phyloP scores from a whole-genome alignment of 2,888 invertebrate species.

The Heteropelma amictum region DNA sequence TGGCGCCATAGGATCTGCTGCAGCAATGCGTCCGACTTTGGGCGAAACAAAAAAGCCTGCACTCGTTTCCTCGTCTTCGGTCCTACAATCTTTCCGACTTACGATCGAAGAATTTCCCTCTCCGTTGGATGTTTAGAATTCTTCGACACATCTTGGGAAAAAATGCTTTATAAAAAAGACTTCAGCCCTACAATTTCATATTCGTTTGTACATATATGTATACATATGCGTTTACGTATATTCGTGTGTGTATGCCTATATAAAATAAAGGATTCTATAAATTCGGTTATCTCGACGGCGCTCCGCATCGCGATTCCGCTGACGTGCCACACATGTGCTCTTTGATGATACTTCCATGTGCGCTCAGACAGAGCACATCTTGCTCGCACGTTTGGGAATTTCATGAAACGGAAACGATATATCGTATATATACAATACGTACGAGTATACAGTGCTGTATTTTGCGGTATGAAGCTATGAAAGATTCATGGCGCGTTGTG shows the following conservation, averaged over 20 bases:
- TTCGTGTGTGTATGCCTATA: neutral
- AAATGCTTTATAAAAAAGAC: neutral
- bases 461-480: conserved; percentile 63
- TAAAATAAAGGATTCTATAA: conserved; percentile 19
- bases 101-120: neutral
- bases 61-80: too few species aligned
- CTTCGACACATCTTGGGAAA: neutral
- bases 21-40: too few species aligned
- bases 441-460: conserved; percentile 7
- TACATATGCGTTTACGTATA: neutral
- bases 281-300: conserved; percentile 25
- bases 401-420: conserved; percentile 53
- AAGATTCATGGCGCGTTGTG: conserved; percentile 74
- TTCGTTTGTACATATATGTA: neutral
- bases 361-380: conserved; percentile 26
- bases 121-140: neutral
- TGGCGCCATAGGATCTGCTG: too few species aligned
- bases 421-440: conserved; percentile 1
- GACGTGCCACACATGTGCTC: conserved; percentile 52
- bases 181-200: neutral
- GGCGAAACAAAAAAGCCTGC: too few species aligned
- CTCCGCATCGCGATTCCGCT: conserved; percentile 54
- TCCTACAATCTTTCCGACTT: neutral
- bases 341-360: conserved; percentile 28
- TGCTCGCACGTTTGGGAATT: conserved; percentile 56